Conservation (phyloP, 2,888 invertebrate genomes). For the Meteorus colon region DNA sequence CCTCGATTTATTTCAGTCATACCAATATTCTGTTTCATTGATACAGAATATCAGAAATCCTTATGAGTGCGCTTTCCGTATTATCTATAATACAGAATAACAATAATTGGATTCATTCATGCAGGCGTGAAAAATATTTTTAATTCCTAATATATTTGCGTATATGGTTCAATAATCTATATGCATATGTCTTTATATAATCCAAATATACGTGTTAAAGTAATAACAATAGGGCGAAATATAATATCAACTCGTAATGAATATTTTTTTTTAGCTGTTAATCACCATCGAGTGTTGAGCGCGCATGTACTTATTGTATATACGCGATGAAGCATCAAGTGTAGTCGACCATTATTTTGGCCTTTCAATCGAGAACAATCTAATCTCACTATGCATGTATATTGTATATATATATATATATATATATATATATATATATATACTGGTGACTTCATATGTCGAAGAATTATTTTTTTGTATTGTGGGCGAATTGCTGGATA, state of each 20-base stretch:
- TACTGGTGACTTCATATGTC: neutral
- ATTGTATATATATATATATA: neutral
- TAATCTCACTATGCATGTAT: neutral
- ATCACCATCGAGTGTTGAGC: neutral
- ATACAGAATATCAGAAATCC: neutral
- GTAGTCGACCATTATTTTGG: conserved; percentile 1
- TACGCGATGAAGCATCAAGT: conserved; percentile 7
- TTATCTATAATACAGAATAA: neutral
- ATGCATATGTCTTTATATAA: neutral
- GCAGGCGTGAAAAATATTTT: neutral
- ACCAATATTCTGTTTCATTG: neutral
- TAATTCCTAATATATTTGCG: neutral
- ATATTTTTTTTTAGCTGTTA: neutral
- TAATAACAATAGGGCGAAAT: neutral
- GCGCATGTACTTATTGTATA: conserved; percentile 1
- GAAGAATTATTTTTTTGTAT: neutral
- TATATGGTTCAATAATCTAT: neutral
- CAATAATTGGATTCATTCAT: neutral
- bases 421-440: neutral
- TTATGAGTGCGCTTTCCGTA: neutral
- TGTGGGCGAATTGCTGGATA: neutral
- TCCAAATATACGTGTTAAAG: neutral
- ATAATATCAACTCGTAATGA: neutral
- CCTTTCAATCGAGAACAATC: conserved; percentile 11
- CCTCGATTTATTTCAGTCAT: neutral